phyloP scores from a whole-genome alignment of 2,888 invertebrate genomes.

The Ophraella communa region DNA sequence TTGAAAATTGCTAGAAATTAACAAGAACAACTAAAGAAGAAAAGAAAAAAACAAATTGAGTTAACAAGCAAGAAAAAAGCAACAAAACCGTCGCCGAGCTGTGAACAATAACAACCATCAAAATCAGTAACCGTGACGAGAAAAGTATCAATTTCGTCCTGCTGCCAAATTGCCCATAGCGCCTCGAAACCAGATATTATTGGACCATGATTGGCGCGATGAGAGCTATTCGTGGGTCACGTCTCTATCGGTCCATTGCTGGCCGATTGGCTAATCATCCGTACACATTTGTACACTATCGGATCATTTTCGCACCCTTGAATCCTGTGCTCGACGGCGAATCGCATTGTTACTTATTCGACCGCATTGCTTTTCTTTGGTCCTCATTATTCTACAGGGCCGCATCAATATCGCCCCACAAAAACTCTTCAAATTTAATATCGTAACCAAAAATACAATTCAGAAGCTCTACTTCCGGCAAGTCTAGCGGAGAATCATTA shows the following conservation, averaged over 20 bases:
- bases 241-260: conserved; percentile 32
- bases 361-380: conserved; percentile 40
- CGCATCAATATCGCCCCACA: not conserved
- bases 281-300: conserved; percentile 55
- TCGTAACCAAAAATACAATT: too few species aligned
- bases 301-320: conserved; percentile 44
- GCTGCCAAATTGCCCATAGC: conserved; percentile 13
- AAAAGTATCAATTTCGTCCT: conserved; percentile 10
- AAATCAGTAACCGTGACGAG: conserved; percentile 8
- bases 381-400: not conserved
- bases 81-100: not conserved
- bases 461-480: too few species aligned
- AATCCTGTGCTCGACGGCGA: conserved; percentile 36
- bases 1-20: not conserved
- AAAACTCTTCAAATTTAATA: not conserved
- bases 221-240: conserved; percentile 36
- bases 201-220: conserved; percentile 26
- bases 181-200: conserved; percentile 30
- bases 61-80: not conserved
- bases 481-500: too few species aligned
- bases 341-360: conserved; percentile 37
- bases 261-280: conserved; percentile 50
- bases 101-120: conserved; percentile 8
- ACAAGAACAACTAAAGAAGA: not conserved
- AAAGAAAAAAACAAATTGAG: not conserved